Percentiles rank a stretch among this genome's conserved stretches.
These are phyloP conservation scores for Neodiprion lecontei DNA, from an alignment of 1,140 invertebrate genomes.

Conservation along the genomic window DNA sequence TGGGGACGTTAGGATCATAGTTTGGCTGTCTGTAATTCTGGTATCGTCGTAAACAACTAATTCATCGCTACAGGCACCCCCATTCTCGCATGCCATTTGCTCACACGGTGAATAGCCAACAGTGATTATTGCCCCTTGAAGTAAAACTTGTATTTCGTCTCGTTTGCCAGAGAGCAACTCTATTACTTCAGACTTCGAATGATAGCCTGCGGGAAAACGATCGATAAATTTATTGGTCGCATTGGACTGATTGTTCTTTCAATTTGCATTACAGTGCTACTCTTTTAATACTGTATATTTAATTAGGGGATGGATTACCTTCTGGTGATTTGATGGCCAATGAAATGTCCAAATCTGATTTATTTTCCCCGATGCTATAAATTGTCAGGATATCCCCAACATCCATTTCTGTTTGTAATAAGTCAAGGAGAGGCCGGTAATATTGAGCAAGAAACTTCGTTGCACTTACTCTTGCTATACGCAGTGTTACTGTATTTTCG, in stretches of 20 bases:
- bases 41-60: constrained; percentile 74
- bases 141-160: constrained; percentile 67
- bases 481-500: constrained; percentile 80
- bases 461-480: constrained; percentile 76
- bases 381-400: constrained; percentile 71
- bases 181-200: constrained; percentile 67
- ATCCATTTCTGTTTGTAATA: constrained; percentile 70
- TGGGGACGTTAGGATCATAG: constrained; percentile 82
- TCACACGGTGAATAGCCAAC: constrained; percentile 80
- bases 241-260: not conserved
- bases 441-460: constrained; percentile 76
- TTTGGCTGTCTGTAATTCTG: constrained; percentile 77
- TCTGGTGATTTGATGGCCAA: constrained; percentile 67
- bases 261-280: not conserved
- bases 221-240: constrained; percentile 1
- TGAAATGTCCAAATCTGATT: constrained; percentile 68
- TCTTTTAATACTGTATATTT: not conserved
- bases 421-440: constrained; percentile 76
- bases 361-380: constrained; percentile 76
- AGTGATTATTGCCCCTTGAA: constrained; percentile 65
- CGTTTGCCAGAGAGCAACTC: constrained; percentile 71
- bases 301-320: constrained; percentile 34
- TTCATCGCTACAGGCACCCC: constrained; percentile 76
- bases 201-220: constrained; percentile 58
- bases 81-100: constrained; percentile 74